A percentile compares a stretch with the other conserved stretches of the same genome.
Conservation (phyloP, 2,888 invertebrate genomes). For the Hedya salicella region DNA sequence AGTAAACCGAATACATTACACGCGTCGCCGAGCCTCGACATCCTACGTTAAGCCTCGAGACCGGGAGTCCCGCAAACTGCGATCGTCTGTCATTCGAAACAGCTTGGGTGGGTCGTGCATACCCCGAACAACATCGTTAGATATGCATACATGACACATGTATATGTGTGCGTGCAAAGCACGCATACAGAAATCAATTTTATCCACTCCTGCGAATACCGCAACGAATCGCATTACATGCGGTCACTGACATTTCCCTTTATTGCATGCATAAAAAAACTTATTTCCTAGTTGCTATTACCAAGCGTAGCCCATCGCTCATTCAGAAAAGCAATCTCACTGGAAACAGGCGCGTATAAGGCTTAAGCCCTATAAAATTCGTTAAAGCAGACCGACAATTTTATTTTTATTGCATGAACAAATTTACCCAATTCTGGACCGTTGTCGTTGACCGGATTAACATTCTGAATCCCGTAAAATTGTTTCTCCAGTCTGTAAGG, state of each 20-base stretch:
- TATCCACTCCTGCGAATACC: slow-evolving; percentile 72
- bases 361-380: slow-evolving; percentile 22
- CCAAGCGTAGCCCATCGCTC: background rate
- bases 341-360: slow-evolving; percentile 4
- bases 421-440: slow-evolving; percentile 29
- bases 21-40: slow-evolving; percentile 30
- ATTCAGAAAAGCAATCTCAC: slow-evolving; percentile 16
- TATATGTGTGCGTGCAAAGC: slow-evolving; percentile 31
- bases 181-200: slow-evolving; percentile 69
- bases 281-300: slow-evolving; percentile 27
- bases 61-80: slow-evolving; percentile 34
- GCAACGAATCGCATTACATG: slow-evolving; percentile 74
- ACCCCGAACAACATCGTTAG: slow-evolving; percentile 32
- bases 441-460: slow-evolving; percentile 33
- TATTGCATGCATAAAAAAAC: slow-evolving; percentile 54
- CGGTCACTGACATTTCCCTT: slow-evolving; percentile 77
- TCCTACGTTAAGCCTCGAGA: slow-evolving; percentile 37
- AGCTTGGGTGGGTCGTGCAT: slow-evolving; percentile 44
- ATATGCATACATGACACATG: slow-evolving; percentile 29
- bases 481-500: slow-evolving; percentile 48
- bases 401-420: slow-evolving; percentile 33
- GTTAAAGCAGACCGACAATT: slow-evolving; percentile 21
- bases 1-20: slow-evolving; percentile 39
- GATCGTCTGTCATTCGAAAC: slow-evolving; percentile 41
- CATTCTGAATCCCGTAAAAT: slow-evolving; percentile 43